Evolutionary conservation across 2,888 invertebrate genomes (phyloP).

Genomic region (Mallateleia sp.): DNA sequence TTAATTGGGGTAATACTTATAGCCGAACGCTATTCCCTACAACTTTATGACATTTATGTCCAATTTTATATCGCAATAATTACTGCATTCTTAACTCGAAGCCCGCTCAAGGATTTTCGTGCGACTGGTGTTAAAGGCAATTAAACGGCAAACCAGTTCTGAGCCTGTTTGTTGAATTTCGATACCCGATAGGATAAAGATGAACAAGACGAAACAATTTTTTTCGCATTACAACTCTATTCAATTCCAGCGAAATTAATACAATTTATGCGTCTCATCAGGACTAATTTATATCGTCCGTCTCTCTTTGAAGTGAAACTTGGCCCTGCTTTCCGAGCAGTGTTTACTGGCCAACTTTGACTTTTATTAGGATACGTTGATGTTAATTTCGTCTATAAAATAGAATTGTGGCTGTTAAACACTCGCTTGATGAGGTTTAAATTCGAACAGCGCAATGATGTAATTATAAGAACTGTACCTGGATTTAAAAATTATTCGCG

Average conservation of each 20-base stretch:
- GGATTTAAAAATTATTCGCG: too few species aligned
- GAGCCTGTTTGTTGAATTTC: conserved; percentile 68
- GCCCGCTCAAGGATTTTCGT: conserved; percentile 68
- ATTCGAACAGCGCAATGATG: conserved; percentile 48
- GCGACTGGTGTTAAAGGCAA: conserved; percentile 72
- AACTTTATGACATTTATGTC: conserved; percentile 72
- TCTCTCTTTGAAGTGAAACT: conserved; percentile 17
- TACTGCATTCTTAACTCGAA: conserved; percentile 57
- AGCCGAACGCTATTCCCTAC: conserved; percentile 23
- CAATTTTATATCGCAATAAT: conserved; percentile 71
- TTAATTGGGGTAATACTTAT: conserved; percentile 59
- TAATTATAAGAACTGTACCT: too few species aligned
- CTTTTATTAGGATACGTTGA: conserved; percentile 62
- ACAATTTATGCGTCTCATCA: conserved; percentile 57
- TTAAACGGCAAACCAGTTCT: conserved; percentile 76
- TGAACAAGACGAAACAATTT: conserved; percentile 61
- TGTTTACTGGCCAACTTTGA: conserved; percentile 38
- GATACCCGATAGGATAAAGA: conserved; percentile 58
- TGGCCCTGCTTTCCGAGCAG: conserved; percentile 12
- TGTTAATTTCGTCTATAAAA: conserved; percentile 53
- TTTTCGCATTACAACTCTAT: conserved; percentile 60
- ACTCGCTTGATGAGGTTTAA: conserved; percentile 52
- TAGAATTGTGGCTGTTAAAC: conserved; percentile 58
- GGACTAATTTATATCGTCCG: conserved; percentile 46
- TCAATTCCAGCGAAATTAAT: conserved; percentile 59